Percentiles rank a stretch among this genome's conserved stretches.
Conservation (phyloP, 2,797 vertebrate species). For the Diglossa cyanea region DNA sequence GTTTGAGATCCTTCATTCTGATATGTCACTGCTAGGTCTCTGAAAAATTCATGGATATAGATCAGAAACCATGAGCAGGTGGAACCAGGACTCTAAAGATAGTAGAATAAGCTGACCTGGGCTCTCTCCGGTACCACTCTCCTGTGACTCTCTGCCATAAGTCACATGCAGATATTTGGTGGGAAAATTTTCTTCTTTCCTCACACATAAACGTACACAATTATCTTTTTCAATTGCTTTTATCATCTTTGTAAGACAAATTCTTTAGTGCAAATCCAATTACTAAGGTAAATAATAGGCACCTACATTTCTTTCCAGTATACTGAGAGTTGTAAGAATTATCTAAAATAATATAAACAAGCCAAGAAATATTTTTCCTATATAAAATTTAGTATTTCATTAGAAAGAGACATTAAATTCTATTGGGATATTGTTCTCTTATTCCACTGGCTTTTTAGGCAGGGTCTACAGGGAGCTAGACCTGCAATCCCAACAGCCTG, state of each 20-base stretch:
- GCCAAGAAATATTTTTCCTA: not conserved
- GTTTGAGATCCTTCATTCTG: conserved; percentile 1
- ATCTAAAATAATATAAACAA: not conserved
- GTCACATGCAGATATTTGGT: not conserved
- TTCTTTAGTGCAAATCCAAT: not conserved
- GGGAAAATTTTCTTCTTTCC: not conserved
- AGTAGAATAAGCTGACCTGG: not conserved
- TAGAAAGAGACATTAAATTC: not conserved
- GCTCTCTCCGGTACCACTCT: not conserved
- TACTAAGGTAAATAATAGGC: not conserved
- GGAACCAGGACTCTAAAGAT: not conserved
- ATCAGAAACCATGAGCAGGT: not conserved
- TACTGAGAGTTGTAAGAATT: not conserved
- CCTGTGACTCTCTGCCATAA: not conserved
- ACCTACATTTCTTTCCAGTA: not conserved
- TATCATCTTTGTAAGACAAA: not conserved
- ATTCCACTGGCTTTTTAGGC: not conserved
- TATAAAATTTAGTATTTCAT: not conserved
- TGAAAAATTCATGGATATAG: conserved; percentile 19
- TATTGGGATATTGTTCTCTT: not conserved
- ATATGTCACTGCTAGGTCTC: not conserved
- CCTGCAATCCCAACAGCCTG: not conserved
- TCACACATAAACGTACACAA: not conserved
- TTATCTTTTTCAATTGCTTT: not conserved
- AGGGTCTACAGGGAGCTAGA: not conserved